These are phyloP conservation scores for Catonia carolina DNA, from an alignment of 2,888 invertebrate species.

Conservation along the genomic window DNA sequence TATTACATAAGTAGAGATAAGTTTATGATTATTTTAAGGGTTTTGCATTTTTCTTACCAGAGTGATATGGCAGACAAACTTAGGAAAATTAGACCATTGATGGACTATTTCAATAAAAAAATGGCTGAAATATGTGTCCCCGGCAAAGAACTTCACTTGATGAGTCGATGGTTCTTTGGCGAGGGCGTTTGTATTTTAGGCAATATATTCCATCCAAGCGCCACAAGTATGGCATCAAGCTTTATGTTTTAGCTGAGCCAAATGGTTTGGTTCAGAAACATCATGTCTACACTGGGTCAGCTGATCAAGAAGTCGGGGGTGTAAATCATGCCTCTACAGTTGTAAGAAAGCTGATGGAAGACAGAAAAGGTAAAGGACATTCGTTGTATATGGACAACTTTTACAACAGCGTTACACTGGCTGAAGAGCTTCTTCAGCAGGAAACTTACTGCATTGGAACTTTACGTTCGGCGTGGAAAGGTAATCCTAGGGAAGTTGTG, in stretches of 20 bases:
- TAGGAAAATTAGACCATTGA: slow-evolving; percentile 13
- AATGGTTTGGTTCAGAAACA: background rate
- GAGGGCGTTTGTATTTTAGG: background rate
- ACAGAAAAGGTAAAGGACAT: background rate
- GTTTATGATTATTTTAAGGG: slow-evolving; percentile 39
- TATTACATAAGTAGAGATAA: too few species aligned
- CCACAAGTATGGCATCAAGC: slow-evolving; percentile 6
- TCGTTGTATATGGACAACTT: slow-evolving; percentile 11
- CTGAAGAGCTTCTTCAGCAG: background rate
- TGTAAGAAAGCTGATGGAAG: slow-evolving; percentile 10
- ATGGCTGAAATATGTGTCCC: slow-evolving; percentile 1
- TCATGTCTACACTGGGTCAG: background rate
- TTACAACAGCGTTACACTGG: background rate
- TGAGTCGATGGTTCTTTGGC: slow-evolving; percentile 11
- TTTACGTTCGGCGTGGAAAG: slow-evolving; percentile 32
- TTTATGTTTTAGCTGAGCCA: background rate
- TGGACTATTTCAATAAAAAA: slow-evolving; percentile 11
- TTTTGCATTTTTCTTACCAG: slow-evolving; percentile 38
- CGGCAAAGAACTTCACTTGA: slow-evolving; percentile 3
- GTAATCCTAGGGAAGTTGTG: slow-evolving; percentile 15
- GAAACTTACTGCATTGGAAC: slow-evolving; percentile 41
- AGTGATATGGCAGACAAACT: slow-evolving; percentile 31
- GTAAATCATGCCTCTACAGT: slow-evolving; percentile 21
- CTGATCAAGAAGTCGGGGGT: slow-evolving; percentile 29
- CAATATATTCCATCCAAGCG: slow-evolving; percentile 5